Evolutionary conservation across 2,113 vertebrate genomes (phyloP).

Genomic region (Climacteris rufus): DNA sequence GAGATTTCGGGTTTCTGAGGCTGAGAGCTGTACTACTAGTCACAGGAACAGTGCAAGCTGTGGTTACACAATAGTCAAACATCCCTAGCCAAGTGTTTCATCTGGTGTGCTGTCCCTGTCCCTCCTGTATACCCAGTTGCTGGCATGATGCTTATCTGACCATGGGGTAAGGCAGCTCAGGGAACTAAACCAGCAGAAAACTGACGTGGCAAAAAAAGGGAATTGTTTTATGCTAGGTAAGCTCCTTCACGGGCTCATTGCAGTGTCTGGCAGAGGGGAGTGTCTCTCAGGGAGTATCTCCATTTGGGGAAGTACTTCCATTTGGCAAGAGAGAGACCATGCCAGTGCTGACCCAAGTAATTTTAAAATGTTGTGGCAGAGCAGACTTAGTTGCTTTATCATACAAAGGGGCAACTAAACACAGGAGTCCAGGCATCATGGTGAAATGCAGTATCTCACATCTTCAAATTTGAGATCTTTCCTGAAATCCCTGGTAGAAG

Average conservation of each 20-base stretch:
- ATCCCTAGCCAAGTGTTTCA: background rate
- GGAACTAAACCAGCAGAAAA: background rate
- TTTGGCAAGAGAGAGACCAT: background rate
- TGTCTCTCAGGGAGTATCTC: background rate
- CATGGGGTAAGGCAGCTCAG: background rate
- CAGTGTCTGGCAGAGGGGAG: background rate
- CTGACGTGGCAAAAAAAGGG: background rate
- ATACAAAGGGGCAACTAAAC: background rate
- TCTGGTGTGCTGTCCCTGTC: background rate
- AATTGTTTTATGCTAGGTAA: background rate
- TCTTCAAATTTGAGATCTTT: background rate
- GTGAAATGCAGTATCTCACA: background rate
- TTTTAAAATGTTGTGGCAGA: background rate
- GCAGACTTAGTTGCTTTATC: background rate
- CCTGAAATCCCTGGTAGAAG: background rate
- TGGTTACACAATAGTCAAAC: background rate
- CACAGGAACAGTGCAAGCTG: background rate
- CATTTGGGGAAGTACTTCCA: background rate
- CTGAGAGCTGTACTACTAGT: background rate
- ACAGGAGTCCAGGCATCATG: accelerated
- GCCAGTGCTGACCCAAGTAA: background rate
- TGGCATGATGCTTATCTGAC: constrained; percentile 6
- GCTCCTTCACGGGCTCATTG: background rate
- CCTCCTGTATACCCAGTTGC: background rate
- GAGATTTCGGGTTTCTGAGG: background rate